A percentile compares a stretch with the other conserved stretches of the same genome.
phyloP scores from a whole-genome alignment of 2,797 vertebrate genomes.

The Phataginus tricuspis region DNA sequence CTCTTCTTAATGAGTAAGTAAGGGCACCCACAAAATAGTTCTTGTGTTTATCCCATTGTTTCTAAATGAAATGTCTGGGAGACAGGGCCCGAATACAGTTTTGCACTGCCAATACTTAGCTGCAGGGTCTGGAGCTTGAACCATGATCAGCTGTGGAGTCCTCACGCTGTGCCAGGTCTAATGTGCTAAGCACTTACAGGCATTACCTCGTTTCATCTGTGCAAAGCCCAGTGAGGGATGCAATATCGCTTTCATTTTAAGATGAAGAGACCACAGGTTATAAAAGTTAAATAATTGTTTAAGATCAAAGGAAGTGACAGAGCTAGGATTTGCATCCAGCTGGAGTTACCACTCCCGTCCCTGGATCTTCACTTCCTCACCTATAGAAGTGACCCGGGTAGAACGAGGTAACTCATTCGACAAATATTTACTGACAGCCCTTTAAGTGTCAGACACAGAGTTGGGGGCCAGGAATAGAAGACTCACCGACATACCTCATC shows the following conservation, averaged over 20 bases:
- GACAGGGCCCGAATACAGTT: too few relatives aligned
- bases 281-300: background rate
- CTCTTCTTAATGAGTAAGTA: fast-evolving
- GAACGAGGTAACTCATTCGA: background rate
- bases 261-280: background rate
- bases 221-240: fast-evolving
- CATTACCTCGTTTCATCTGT: background rate
- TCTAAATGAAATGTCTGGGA: background rate
- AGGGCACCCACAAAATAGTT: background rate
- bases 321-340: background rate
- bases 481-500: background rate
- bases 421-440: background rate
- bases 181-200: background rate
- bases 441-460: background rate
- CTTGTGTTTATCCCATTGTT: background rate
- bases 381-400: background rate
- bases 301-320: background rate
- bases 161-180: fast-evolving
- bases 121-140: background rate
- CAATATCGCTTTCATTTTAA: background rate
- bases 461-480: background rate
- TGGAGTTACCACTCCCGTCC: background rate
- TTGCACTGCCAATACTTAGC: too few relatives aligned
- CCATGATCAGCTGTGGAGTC: background rate
- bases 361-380: background rate